Base-by-base conservation (phyloP, 1,140 invertebrate genomes). In the Drosophila nebulosa region DNA sequence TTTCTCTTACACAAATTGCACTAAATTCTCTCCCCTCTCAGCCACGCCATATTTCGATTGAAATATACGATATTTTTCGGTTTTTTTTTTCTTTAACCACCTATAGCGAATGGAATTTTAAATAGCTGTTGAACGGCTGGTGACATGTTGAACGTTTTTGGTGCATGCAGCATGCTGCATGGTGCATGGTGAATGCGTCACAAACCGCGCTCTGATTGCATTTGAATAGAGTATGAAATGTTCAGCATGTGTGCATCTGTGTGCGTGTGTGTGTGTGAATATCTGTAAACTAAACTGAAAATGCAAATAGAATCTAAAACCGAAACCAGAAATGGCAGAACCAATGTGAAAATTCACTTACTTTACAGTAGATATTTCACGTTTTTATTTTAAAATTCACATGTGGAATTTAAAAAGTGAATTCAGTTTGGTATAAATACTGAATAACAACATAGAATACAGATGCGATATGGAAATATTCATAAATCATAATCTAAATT, bases 81-180 rank as follows among this genome's bases (percentile, higher is more conserved):
- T n/a, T 24, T 24, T 22, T 27, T 35, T 36, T 30, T 30, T 27
- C 50, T 22, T 57, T 77, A 35, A 57, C 27, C 35, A 46, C 64
- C 62, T 46, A 79, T 68, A 75, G 52, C 55, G 57, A 60, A 65
- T 78, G 42, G 70, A 81, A 81, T 81, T 86, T 72, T 67, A 75
- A 75, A 74, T 63, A 74, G 69, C 53, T 53, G 36, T 50, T 66
- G 60, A 74, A 62, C 35, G 56, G 22, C 52, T 67, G 74, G 22
- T 74, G 69, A 78, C 69, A 74, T 55, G 10, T 7, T 22, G 62
- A 42, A 52, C 32, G 35, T 55, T 22, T 58, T 24, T 58, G 36
- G 24, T 32, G 24, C 64, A 63, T 30, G 27, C 27, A 2, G 27
- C 27, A 30, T 30, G 27, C 6, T 30, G 27, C 27, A 2, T 6